Percentiles rank a stretch among this genome's conserved stretches.
Conservation (phyloP, 2,888 invertebrate species). For the Amorpha juglandis region DNA sequence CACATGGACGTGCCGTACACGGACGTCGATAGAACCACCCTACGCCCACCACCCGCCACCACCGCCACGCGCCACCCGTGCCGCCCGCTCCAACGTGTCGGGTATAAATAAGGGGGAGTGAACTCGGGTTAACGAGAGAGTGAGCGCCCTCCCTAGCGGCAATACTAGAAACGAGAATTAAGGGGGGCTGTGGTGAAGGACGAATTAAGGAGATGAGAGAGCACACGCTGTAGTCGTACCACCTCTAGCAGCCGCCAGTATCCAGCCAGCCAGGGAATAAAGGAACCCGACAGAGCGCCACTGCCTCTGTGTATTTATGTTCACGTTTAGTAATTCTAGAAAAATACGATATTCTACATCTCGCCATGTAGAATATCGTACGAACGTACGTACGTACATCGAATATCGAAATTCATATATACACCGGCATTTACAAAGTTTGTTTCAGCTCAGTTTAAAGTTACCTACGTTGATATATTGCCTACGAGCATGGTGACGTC, state of each 20-base stretch:
- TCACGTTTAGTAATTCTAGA: not conserved
- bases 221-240: constrained; percentile 81
- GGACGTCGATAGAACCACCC: constrained; percentile 68
- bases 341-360: not conserved
- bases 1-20: constrained; percentile 71
- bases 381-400: too few species aligned
- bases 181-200: constrained; percentile 83
- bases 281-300: constrained; percentile 46
- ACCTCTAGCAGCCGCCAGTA: constrained; percentile 52
- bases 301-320: constrained; percentile 4
- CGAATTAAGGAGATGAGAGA: constrained; percentile 85
- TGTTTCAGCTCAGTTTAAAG: not conserved
- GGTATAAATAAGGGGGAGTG: constrained; percentile 81
- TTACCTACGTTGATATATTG: constrained; percentile 15
- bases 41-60: constrained; percentile 41
- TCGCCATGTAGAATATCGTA: not conserved
- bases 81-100: constrained; percentile 59
- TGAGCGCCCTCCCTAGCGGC: constrained; percentile 70
- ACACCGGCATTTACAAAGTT: too few species aligned
- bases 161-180: constrained; percentile 73
- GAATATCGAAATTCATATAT: too few species aligned
- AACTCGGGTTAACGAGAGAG: constrained; percentile 81
- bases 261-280: constrained; percentile 69
- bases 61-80: constrained; percentile 47
- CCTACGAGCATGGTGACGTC: constrained; percentile 57